phyloP scores from a whole-genome alignment of 2,797 vertebrate species.

The Trematomus bernacchii region DNA sequence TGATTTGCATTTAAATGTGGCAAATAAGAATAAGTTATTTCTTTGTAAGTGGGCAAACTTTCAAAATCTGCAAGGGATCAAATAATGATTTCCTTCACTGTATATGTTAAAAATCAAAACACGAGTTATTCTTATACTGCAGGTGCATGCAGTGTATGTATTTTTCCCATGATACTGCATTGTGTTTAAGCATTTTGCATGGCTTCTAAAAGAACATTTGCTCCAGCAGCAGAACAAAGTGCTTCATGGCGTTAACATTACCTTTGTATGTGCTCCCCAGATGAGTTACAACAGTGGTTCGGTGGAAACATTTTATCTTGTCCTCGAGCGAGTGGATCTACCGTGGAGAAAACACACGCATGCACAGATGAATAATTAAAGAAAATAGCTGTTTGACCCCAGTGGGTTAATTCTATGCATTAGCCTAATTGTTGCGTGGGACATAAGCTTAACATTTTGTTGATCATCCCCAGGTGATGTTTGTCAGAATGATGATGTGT shows the following conservation, averaged over 20 bases:
- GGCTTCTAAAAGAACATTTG: conserved; percentile 35
- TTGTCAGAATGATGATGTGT: conserved; percentile 61
- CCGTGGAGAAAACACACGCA: conserved; percentile 63
- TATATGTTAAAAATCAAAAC: not conserved
- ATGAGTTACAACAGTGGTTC: conserved; percentile 88
- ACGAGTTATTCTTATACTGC: not conserved
- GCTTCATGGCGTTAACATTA: conserved; percentile 66
- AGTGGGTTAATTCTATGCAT: conserved; percentile 58
- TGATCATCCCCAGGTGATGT: conserved; percentile 49
- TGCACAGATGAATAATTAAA: conserved; percentile 42
- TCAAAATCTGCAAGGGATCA: too few species aligned
- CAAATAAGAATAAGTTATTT: too few species aligned
- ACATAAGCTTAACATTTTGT: conserved; percentile 37
- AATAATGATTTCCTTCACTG: too few species aligned
- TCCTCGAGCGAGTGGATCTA: conserved; percentile 96
- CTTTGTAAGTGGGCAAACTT: too few species aligned
- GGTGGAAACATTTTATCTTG: conserved; percentile 89
- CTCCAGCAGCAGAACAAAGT: conserved; percentile 55
- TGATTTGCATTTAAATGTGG: too few species aligned
- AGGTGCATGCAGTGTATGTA: not conserved
- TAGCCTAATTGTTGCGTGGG: conserved; percentile 50
- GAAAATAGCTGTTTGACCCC: conserved; percentile 29
- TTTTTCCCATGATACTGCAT: not conserved
- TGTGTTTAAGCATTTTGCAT: conserved; percentile 2
- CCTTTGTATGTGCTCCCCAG: conserved; percentile 89